phyloP scores from a whole-genome alignment of 2,888 invertebrate species.

The Labia minor region DNA sequence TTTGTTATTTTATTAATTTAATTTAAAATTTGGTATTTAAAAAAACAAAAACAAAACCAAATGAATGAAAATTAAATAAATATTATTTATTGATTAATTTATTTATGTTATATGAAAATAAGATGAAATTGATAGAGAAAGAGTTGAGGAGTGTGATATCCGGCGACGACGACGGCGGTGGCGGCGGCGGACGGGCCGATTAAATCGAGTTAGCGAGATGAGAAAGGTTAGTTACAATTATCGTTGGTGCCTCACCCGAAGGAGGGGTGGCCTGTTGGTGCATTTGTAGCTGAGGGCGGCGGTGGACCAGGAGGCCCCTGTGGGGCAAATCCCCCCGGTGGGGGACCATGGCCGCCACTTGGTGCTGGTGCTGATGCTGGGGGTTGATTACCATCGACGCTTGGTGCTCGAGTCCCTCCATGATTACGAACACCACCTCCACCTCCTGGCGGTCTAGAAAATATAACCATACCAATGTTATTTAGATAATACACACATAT shows the following conservation, averaged over 20 bases:
- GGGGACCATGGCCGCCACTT: background rate
- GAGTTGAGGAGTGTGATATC: background rate
- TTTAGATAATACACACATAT: no score
- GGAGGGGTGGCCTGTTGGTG: background rate
- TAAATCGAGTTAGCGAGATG: constrained; percentile 4
- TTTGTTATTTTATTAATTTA: no score
- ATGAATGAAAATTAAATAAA: no score
- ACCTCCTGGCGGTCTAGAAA: background rate
- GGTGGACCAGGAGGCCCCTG: background rate
- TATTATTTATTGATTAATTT: no score
- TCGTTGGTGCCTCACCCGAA: constrained; percentile 5
- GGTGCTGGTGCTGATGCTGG: background rate
- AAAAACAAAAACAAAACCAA: no score
- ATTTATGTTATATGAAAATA: no score
- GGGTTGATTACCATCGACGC: background rate
- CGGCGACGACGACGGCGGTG: background rate
- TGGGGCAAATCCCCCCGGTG: background rate
- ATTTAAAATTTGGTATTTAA: no score
- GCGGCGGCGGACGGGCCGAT: background rate
- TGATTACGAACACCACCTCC: background rate
- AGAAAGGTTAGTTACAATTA: constrained; percentile 4
- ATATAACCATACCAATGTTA: no score
- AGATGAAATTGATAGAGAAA: background rate
- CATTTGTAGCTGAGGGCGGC: background rate
- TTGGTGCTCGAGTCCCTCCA: background rate